phyloP scores from a whole-genome alignment of 1,140 invertebrate genomes.

The Bemisia tabaci region DNA sequence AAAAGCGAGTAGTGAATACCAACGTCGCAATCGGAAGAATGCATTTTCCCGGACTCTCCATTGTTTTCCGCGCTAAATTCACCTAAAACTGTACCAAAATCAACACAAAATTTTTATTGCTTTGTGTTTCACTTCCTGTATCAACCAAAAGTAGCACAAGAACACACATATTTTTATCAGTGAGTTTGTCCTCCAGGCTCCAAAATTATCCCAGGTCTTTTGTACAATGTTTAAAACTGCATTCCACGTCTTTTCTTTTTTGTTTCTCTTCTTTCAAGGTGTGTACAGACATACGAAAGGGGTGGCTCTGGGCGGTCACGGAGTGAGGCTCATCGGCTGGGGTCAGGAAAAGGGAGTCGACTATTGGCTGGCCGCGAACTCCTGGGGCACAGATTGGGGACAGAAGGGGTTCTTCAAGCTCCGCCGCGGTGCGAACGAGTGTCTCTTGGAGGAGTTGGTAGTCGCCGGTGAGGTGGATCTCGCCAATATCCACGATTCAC shows the following conservation, averaged over 20 bases:
- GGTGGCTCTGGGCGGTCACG: constrained; percentile 66
- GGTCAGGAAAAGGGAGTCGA: constrained; percentile 29
- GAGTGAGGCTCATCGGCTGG: constrained; percentile 74
- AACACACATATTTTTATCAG: too few relatives aligned
- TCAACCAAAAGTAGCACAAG: too few relatives aligned
- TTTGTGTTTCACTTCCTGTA: too few relatives aligned
- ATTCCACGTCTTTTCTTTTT: neutral
- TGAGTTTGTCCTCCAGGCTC: too few relatives aligned
- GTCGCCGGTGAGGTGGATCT: constrained; percentile 41
- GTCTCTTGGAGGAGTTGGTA: constrained; percentile 46
- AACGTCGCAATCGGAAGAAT: too few relatives aligned
- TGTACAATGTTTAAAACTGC: neutral
- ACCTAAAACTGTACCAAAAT: too few relatives aligned
- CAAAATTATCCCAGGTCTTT: too few relatives aligned
- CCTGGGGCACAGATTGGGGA: constrained; percentile 85
- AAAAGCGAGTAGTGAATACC: too few relatives aligned
- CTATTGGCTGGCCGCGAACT: constrained; percentile 87
- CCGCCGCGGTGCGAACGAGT: constrained; percentile 56
- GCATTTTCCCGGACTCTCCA: too few relatives aligned
- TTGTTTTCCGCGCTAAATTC: too few relatives aligned
- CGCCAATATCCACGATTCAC: too few relatives aligned
- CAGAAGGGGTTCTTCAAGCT: constrained; percentile 81
- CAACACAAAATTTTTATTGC: too few relatives aligned
- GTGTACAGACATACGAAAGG: constrained; percentile 73
- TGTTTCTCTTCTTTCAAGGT: constrained; percentile 34